These are phyloP conservation scores for Mastomys natalensis DNA, from an alignment of 2,113 vertebrate species.

Conservation along the genomic window DNA sequence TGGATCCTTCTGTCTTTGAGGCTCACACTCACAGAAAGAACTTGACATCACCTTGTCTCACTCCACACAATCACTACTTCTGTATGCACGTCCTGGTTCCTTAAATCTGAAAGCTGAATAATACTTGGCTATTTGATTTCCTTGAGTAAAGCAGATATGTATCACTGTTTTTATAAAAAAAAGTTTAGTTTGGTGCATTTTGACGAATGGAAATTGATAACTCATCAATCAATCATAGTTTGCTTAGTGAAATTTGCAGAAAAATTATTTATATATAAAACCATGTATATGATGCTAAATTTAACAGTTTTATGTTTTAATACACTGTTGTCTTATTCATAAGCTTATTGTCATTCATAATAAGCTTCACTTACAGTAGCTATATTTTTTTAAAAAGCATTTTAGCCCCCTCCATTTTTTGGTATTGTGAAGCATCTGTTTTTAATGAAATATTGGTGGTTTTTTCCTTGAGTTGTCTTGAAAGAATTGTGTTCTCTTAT, in stretches of 20 bases:
- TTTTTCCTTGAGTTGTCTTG: constrained; percentile 70
- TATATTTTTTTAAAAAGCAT: constrained; percentile 66
- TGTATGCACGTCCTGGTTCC: neutral
- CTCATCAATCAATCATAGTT: constrained; percentile 38
- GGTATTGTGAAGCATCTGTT: constrained; percentile 63
- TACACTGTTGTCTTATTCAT: neutral
- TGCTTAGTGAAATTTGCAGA: constrained; percentile 9
- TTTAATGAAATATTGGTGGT: constrained; percentile 75
- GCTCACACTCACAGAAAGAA: neutral
- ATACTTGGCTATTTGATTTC: constrained; percentile 51
- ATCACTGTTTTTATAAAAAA: constrained; percentile 31
- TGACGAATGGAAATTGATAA: constrained; percentile 20
- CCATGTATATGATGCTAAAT: neutral
- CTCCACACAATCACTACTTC: neutral
- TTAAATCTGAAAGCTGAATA: constrained; percentile 12
- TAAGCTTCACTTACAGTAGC: constrained; percentile 48
- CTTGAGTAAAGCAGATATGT: constrained; percentile 66
- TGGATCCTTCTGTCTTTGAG: constrained; percentile 43
- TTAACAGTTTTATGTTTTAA: constrained; percentile 56
- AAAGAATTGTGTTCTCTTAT: constrained; percentile 73
- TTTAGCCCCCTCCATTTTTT: constrained; percentile 53
- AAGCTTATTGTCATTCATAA: constrained; percentile 37
- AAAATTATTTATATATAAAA: constrained; percentile 38
- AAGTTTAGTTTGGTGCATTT: constrained; percentile 27
- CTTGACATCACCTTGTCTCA: neutral